phyloP scores from a whole-genome alignment of 2,113 vertebrate genomes.

The Todiramphus chloris region DNA sequence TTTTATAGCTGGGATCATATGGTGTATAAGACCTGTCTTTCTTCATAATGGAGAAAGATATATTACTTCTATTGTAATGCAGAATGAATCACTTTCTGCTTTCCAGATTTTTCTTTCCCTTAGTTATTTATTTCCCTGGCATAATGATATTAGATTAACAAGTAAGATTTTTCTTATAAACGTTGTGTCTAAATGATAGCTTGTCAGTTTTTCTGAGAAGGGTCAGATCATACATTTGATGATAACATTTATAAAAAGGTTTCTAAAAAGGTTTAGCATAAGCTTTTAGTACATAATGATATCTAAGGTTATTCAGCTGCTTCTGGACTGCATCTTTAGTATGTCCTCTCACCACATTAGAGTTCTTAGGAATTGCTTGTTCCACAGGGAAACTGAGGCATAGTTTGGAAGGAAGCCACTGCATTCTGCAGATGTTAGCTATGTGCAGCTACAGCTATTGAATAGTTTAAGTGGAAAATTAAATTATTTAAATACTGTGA shows the following conservation, averaged over 20 bases:
- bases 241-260: neutral
- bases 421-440: neutral
- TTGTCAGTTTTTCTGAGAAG: neutral
- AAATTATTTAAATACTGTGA: neutral
- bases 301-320: neutral
- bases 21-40: neutral
- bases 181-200: neutral
- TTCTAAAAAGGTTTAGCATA: neutral
- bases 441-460: neutral
- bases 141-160: neutral
- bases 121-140: neutral
- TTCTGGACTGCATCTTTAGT: neutral
- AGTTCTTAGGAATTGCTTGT: neutral
- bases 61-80: neutral
- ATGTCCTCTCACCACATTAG: neutral
- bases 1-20: neutral
- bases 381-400: neutral
- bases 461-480: neutral
- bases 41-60: neutral
- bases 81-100: neutral
- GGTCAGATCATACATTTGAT: neutral
- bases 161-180: neutral
- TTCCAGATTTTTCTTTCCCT: neutral
- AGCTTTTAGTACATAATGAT: neutral
- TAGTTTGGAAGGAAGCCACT: neutral